Base-by-base conservation (phyloP, 2,113 vertebrate genomes). In the Chaenocephalus aceratus region DNA sequence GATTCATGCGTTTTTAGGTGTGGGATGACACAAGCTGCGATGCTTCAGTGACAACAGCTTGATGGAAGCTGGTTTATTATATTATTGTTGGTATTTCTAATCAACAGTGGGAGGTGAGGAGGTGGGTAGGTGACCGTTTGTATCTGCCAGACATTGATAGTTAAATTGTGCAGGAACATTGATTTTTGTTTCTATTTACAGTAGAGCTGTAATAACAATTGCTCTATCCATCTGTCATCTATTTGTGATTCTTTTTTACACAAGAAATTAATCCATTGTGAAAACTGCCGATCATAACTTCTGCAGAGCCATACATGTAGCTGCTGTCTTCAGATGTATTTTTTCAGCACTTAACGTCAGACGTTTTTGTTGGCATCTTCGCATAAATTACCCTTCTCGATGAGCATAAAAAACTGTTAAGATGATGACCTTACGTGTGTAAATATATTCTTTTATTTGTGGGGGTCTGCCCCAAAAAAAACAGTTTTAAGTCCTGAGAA, bases 91-190 rank as follows among this genome's bases (percentile, higher is more conserved):
- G 56, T 49, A 12, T 60, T 75, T 59, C 61, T 53, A 41, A 21
- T 77, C 52, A 57, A 14, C 30, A 44, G 70, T 71, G 49, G 44
- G 74, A 48, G 60, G 68, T 52, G 57, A 56, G 52, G 46, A 75
- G 41, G 53, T 57, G 41, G 70, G 63, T 16, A 18, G 8, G 1
- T 52, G 34, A 74, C 11, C 21, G 44, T 45, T 61, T 65, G 26
- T 45, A 65, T 59, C 11, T 62, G 53, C 21, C 9, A 10, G 26
- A 23, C 7, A 46, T 48, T 30, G 21, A 45, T 53, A 67, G 41
- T 56, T 75, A 5, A 13, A 13, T 41, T 21, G 52, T 57, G 21
- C 18, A n/a, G 5, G 6, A 36, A 44, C 10, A 15, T 46, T 45
- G 2, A n/a, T 36, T 45, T 53, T 21, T n/a, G 6, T 14, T 51